Evolutionary conservation across 2,113 vertebrate species (phyloP).

Genomic region (Proteles cristata): DNA sequence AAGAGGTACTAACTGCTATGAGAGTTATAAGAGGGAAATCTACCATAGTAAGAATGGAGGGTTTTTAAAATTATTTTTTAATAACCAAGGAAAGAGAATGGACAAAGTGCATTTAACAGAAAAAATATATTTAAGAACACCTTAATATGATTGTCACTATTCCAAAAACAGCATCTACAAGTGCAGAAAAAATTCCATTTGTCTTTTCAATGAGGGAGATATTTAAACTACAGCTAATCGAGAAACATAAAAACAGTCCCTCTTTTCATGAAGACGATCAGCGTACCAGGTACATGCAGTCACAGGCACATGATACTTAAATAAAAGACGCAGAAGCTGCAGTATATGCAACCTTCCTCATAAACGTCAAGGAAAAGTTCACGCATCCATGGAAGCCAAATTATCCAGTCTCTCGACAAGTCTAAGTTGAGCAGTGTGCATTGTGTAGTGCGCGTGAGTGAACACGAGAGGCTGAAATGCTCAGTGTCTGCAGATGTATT

Average conservation of each 20-base stretch:
- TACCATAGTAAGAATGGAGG: background rate
- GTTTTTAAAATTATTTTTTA: background rate
- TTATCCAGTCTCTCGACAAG: background rate
- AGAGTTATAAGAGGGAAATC: background rate
- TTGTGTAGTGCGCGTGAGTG: background rate
- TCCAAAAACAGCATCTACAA: background rate
- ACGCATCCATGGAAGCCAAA: background rate
- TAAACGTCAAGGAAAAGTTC: background rate
- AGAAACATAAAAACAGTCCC: background rate
- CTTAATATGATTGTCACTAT: background rate
- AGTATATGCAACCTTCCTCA: background rate
- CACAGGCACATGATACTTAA: background rate
- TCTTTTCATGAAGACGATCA: background rate
- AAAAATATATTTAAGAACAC: background rate
- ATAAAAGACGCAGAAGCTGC: background rate
- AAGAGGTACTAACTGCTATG: background rate
- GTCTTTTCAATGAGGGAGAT: background rate
- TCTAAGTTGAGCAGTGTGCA: rapidly evolving
- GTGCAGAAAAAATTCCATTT: background rate
- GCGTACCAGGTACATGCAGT: background rate
- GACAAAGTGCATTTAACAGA: background rate
- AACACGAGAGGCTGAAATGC: background rate
- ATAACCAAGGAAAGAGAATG: background rate
- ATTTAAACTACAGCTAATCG: background rate
- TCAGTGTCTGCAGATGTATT: background rate